Base-by-base conservation (phyloP, 2,888 invertebrate genomes). In the Bedellia somnulentella region DNA sequence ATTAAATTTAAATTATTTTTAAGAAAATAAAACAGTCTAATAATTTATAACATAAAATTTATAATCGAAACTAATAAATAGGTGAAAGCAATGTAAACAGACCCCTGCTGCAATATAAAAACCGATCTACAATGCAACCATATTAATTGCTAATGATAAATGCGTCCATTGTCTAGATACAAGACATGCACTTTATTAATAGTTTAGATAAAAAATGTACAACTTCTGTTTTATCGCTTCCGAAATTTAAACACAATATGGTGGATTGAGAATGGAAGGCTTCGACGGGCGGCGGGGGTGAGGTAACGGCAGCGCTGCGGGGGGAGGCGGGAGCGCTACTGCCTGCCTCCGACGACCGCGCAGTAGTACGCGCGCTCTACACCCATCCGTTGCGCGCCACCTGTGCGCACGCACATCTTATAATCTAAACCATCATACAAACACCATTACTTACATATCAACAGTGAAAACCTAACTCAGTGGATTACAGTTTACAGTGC, bases 401-500 rank as follows among this genome's bases (percentile, higher is more conserved):
- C 45, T 61, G 60, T 70, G 73, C 62, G 46, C 47, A 50, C 73
- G 73, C 73, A 66, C n/a, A n/a, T 44, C 56, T 55, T 55, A 41
- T 9, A 24, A 27, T 41, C 46, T n/a, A 48, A 45, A 38, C 43
- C 41, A 44, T 36, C 47, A 40, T 45, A 22, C n/a, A n/a, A n/a
- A 17, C 16, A 25, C 24, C 30, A 30, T 22, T 43, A 44, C 48
- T 45, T 45, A 48, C 47, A 42, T 42, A 38, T 42, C 35, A 39
- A 35, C 34, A 34, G 33, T 35, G 33, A 45, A 37, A 34, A 41
- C 44, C 46, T 42, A 41, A n/a, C 5, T 24, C 10, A 24, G 30
- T 44, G 71, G 71, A 71, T 71, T 64, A n/a, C n/a, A n/a, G n/a
- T n/a, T n/a, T n/a, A 62, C 71, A 73, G 71, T 73, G 70, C 37